phyloP scores from a whole-genome alignment of 1,140 invertebrate genomes.

The Bombyx mori region ASM3026992v2 NC_085131.1:3899501-3900000 shows the following conservation, averaged over 20 bases:
- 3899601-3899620: conserved; percentile 14
- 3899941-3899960: conserved; percentile 7
- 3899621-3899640: conserved; percentile 12
- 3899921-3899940: no score
- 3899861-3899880: no score
- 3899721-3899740: no score
- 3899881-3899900: no score
- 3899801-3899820: no score
- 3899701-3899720: no score
- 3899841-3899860: no score
- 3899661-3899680: conserved; percentile 13
- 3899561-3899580: background rate
- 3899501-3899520: conserved; percentile 5
- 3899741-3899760: no score
- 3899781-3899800: no score
- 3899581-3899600: conserved; percentile 11
- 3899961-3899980: conserved; percentile 3
- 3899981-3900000: conserved; percentile 6
- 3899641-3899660: conserved; percentile 16
- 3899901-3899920: no score
- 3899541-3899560: conserved; percentile 2
- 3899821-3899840: no score
- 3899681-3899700: conserved; percentile 17
- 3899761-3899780: no score
- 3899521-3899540: conserved; percentile 5